phyloP scores from a whole-genome alignment of 92 coral and sea anemone genomes.

The Phenganax subtilis region DNA sequence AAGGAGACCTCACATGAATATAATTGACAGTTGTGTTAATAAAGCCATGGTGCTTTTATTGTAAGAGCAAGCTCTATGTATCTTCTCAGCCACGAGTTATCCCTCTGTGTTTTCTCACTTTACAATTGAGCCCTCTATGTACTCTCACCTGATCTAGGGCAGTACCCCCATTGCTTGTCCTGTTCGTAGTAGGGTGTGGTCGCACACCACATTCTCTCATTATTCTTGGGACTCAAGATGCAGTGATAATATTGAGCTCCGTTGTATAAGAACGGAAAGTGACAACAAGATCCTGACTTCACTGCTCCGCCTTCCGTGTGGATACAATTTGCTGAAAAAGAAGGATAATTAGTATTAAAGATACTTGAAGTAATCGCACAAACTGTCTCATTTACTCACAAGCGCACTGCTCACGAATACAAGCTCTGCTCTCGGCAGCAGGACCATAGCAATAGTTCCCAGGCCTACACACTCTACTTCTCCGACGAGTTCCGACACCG shows the following conservation, averaged over 20 bases:
- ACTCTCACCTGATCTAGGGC: constrained; percentile 58
- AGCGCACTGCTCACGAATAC: constrained; percentile 72
- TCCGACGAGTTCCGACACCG: constrained; percentile 67
- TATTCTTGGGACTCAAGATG: constrained; percentile 52
- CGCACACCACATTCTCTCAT: constrained; percentile 63
- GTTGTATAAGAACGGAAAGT: constrained; percentile 63
- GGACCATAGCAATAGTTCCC: constrained; percentile 64
- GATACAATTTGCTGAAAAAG: constrained; percentile 52
- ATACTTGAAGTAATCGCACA: not conserved
- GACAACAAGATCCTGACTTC: constrained; percentile 57
- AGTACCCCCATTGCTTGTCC: constrained; percentile 74
- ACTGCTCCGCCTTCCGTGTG: constrained; percentile 59
- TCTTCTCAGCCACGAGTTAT: too few species aligned
- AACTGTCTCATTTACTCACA: constrained; percentile 44
- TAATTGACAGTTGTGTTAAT: too few species aligned
- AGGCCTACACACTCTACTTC: constrained; percentile 72
- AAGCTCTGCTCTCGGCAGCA: constrained; percentile 66
- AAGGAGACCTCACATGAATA: not conserved
- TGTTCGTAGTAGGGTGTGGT: constrained; percentile 67
- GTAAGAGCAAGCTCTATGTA: too few species aligned
- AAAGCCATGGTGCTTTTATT: too few species aligned
- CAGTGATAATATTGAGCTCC: constrained; percentile 64
- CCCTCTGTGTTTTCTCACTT: too few species aligned
- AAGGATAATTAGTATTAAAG: not conserved
- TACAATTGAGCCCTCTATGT: not conserved